A percentile compares a stretch with the other conserved stretches of the same genome.
phyloP scores from a whole-genome alignment of 2,797 vertebrate genomes.

The Sitta carolinensis region DNA sequence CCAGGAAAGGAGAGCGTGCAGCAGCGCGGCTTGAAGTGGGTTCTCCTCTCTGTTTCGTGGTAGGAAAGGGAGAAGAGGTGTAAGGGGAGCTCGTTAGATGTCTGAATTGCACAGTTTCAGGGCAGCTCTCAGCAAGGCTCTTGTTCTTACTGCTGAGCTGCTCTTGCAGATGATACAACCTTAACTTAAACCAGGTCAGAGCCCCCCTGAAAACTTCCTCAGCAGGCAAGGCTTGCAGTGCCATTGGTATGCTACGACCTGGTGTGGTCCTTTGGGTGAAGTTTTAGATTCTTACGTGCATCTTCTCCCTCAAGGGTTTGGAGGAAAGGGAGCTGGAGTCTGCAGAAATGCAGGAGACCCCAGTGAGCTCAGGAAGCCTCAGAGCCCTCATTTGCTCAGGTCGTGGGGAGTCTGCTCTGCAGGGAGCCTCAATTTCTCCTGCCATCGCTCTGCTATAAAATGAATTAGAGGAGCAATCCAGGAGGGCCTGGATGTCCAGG shows the following conservation, averaged over 20 bases:
- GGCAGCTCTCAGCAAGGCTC: not conserved
- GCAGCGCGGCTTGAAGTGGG: fast-evolving
- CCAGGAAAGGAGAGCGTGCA: not conserved
- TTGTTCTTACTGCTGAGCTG: not conserved
- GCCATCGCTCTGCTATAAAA: not conserved
- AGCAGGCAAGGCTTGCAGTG: not conserved
- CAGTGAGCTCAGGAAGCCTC: not conserved
- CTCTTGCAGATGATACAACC: not conserved
- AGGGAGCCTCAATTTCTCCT: not conserved
- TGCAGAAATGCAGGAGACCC: not conserved
- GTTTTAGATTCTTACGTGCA: not conserved
- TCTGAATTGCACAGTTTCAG: not conserved
- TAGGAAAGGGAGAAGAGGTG: not conserved
- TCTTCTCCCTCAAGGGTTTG: not conserved
- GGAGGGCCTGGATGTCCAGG: not conserved
- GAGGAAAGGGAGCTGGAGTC: not conserved
- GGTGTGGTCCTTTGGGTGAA: not conserved
- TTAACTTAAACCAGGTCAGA: not conserved
- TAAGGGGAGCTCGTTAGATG: not conserved
- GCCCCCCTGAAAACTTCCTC: not conserved
- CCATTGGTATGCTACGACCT: fast-evolving
- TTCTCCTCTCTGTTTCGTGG: not conserved
- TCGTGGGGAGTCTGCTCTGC: not conserved
- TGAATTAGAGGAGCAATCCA: not conserved
- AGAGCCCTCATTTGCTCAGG: fast-evolving